Conservation (phyloP, 2,113 vertebrate species). For the Myocastor coypus region DNA sequence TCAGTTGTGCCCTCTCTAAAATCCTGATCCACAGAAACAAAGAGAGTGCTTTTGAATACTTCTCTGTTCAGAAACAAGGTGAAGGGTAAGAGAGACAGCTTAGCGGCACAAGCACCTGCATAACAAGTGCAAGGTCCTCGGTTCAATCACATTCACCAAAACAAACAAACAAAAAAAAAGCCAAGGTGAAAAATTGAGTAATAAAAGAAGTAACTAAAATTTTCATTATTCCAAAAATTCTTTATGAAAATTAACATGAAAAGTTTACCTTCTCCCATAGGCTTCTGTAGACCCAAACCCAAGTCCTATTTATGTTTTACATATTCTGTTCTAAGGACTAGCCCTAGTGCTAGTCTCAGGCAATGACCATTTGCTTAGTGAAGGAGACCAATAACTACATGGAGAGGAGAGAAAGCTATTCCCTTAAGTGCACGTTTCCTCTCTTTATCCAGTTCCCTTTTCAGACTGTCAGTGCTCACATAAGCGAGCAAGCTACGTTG, state of each 20-base stretch:
- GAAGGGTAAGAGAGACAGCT: too few relatives aligned
- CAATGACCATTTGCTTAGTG: background rate
- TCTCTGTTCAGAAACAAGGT: background rate
- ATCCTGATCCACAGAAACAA: background rate
- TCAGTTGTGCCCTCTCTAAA: background rate
- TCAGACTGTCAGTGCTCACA: slow-evolving; percentile 20
- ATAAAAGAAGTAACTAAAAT: background rate
- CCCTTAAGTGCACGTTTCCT: background rate
- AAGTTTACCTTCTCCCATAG: background rate
- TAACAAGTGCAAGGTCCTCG: too few relatives aligned
- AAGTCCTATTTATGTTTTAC: background rate
- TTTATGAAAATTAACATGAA: background rate
- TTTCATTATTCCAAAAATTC: background rate
- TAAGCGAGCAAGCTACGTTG: background rate
- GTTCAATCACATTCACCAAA: too few relatives aligned
- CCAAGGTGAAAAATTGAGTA: too few relatives aligned
- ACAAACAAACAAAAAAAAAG: too few relatives aligned
- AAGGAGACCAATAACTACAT: background rate
- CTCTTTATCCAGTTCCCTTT: background rate
- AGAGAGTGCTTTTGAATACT: background rate
- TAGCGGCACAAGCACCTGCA: too few relatives aligned
- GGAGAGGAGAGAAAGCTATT: background rate
- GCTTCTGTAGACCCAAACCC: background rate
- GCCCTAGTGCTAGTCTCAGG: background rate
- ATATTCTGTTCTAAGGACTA: background rate